Conservation (phyloP, 2,113 vertebrate genomes). For the Callocephalon fimbriatum region DNA sequence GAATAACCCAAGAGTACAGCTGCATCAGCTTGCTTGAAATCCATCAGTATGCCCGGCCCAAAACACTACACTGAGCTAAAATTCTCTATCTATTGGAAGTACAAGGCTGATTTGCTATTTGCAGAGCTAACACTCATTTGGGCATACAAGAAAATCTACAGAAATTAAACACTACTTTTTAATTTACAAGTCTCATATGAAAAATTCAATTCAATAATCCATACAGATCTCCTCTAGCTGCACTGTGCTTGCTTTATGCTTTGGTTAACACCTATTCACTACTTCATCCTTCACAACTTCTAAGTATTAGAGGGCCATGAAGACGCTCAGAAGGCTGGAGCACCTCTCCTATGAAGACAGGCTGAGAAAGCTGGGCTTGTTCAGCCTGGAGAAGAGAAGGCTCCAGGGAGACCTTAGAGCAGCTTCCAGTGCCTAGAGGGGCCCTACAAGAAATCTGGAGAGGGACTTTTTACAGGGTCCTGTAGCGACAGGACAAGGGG, state of each 20-base stretch:
- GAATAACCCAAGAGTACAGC: neutral
- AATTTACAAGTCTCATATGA: neutral
- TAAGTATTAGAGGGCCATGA: neutral
- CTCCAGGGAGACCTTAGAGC: neutral
- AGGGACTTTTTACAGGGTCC: neutral
- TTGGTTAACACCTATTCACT: neutral
- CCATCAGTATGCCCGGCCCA: rapidly evolving
- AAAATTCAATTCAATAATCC: neutral
- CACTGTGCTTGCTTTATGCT: neutral
- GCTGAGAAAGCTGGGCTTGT: neutral
- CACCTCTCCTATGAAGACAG: neutral
- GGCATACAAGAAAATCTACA: neutral
- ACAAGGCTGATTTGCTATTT: neutral
- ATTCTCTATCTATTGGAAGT: neutral
- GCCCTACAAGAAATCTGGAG: neutral
- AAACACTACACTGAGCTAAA: rapidly evolving
- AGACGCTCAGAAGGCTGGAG: neutral
- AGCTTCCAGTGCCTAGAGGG: neutral
- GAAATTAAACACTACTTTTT: neutral
- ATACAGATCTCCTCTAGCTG: neutral
- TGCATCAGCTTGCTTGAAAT: neutral
- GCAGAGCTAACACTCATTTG: neutral
- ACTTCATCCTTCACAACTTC: neutral
- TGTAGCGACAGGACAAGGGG: no score
- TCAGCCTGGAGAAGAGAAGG: neutral